Conservation (phyloP, 1,140 invertebrate species). For the Helicoverpa zea region DNA sequence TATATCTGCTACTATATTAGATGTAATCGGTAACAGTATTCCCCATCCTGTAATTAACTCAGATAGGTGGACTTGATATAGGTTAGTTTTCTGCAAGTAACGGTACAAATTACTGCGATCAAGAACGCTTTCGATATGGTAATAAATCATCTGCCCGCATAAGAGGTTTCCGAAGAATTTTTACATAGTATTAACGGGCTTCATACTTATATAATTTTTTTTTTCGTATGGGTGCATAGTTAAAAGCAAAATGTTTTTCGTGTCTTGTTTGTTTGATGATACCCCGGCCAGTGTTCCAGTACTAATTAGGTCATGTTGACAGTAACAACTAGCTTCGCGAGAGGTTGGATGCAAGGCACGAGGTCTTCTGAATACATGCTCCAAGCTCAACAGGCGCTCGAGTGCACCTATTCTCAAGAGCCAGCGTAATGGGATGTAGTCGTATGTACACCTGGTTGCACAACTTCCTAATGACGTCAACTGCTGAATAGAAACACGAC, state of each 20-base stretch:
- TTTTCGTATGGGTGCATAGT: not conserved
- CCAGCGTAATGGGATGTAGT: slow-evolving; percentile 33
- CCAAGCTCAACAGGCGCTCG: slow-evolving; percentile 39
- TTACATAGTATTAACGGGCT: not conserved
- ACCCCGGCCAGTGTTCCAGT: not conserved
- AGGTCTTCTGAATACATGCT: slow-evolving; percentile 51
- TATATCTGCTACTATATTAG: slow-evolving; percentile 20
- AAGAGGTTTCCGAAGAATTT: slow-evolving; percentile 21
- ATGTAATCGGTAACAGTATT: slow-evolving; percentile 35
- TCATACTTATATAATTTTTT: not conserved
- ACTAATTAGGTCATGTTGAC: slow-evolving; percentile 48
- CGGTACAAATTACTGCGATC: slow-evolving; percentile 48
- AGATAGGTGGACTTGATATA: slow-evolving; percentile 36
- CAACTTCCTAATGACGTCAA: slow-evolving; percentile 44
- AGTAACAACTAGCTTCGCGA: slow-evolving; percentile 32
- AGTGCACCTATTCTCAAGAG: slow-evolving; percentile 35
- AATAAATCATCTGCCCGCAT: slow-evolving; percentile 46
- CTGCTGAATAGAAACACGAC: slow-evolving; percentile 16
- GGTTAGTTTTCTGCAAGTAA: slow-evolving; percentile 55
- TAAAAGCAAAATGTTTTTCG: slow-evolving; percentile 5
- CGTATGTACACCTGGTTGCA: slow-evolving; percentile 7
- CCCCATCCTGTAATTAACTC: slow-evolving; percentile 38
- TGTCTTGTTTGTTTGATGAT: not conserved
- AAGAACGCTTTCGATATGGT: slow-evolving; percentile 40
- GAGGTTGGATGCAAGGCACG: slow-evolving; percentile 36